Evolutionary conservation across 2,888 invertebrate genomes (phyloP), one percentile per base, ranked within the genome.

Genomic region (Lypha dubia): DNA sequence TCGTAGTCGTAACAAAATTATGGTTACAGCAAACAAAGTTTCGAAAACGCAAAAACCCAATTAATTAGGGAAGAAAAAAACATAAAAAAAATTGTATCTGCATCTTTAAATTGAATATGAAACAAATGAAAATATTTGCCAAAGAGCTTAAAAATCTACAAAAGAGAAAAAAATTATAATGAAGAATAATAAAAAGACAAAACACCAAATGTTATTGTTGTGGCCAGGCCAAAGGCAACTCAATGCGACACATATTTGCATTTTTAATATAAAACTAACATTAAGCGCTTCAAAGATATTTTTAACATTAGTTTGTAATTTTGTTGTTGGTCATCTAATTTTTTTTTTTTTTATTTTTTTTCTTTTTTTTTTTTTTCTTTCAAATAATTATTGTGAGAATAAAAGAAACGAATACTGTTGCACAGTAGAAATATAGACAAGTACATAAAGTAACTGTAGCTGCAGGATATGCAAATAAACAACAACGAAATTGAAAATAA

Each of bases 161-260:
- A 7, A 41, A 32, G 20, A 51, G 62, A 44, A 32, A 60, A 67
- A 44, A 32, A 60, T 15, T 67, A 70, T 20, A 13, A 41, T 53
- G 44, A 62, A 28, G 32, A 20, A 41, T 24, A 35, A 56, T 56
- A 49, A 58, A 32, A 67, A 51, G 28, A 62, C 17, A 74, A 65
- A 74, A 86, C 58, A 81, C 68, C 74, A 86, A 87, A 87, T 75
- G 81, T 88, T 87, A 90, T 91, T 91, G 87, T 79, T 79, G 65
- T 73, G 79, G 63, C 65, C 71, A 65, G 13, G 65, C 53, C 41
- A 63, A 71, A 71, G 87, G 86, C 87, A 63, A 88, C 86, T 88
- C 87, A 87, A 88, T 76, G 80, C 87, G 88, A 89, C 88, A 91
- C n/a, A n/a, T n/a, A n/a, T 90, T 91, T 90, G 89, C 90, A 90